Evolutionary conservation across 2,113 vertebrate genomes (phyloP).

Genomic region (Rhea americana): DNA sequence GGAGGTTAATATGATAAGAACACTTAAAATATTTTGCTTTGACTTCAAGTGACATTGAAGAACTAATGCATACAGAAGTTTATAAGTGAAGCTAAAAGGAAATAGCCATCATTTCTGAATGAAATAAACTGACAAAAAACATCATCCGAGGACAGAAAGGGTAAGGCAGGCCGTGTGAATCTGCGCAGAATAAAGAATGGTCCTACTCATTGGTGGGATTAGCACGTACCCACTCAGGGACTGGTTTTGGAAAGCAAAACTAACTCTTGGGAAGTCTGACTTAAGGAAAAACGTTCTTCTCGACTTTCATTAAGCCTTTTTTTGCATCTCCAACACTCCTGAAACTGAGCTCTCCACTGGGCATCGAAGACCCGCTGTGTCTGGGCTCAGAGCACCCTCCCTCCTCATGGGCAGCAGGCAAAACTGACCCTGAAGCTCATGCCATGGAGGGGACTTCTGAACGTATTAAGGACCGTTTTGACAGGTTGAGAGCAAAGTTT

Average conservation of each 20-base stretch:
- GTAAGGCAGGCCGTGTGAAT: neutral
- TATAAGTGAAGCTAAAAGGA: conserved; percentile 6
- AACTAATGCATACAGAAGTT: neutral
- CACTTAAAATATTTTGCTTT: conserved; percentile 2
- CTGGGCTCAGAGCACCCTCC: too few species aligned
- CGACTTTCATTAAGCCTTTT: neutral
- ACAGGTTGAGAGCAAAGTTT: neutral
- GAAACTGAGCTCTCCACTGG: neutral
- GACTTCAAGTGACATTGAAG: neutral
- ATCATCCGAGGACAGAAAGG: neutral
- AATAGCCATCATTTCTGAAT: neutral
- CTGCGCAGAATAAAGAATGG: neutral
- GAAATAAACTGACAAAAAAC: neutral
- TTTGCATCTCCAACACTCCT: neutral
- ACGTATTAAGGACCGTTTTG: neutral
- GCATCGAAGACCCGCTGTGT: neutral
- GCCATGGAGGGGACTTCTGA: neutral
- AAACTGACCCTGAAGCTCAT: neutral
- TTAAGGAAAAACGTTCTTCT: neutral
- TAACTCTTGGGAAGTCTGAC: neutral
- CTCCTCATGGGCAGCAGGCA: neutral
- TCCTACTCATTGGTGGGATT: neutral
- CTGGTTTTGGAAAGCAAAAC: neutral
- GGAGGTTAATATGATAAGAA: neutral
- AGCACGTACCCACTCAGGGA: neutral